A percentile compares a stretch with the other conserved stretches of the same genome.
These are phyloP conservation scores for Atta colombica DNA, from an alignment of 1,140 invertebrate genomes.

Conservation along the genomic window DNA sequence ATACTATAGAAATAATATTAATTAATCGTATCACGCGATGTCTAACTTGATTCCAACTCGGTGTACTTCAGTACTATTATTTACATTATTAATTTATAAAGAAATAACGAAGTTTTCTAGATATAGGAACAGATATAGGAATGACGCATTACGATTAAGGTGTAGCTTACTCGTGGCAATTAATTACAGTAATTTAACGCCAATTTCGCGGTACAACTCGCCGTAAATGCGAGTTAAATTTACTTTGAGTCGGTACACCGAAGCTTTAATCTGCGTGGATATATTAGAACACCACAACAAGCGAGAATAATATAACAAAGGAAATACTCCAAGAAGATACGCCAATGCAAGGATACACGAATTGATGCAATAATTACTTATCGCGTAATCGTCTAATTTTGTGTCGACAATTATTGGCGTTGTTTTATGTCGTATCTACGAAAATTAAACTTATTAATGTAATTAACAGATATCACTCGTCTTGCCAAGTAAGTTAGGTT, in stretches of 20 bases:
- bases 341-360: neutral
- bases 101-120: neutral
- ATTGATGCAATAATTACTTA: slow-evolving; percentile 35
- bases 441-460: slow-evolving; percentile 3
- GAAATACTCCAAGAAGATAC: slow-evolving; percentile 38
- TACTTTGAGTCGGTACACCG: slow-evolving; percentile 51
- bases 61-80: neutral
- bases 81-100: slow-evolving; percentile 9
- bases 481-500: neutral
- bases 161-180: slow-evolving; percentile 58
- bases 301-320: slow-evolving; percentile 65
- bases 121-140: neutral
- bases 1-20: neutral
- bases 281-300: slow-evolving; percentile 43
- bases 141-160: slow-evolving; percentile 23
- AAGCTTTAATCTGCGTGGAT: slow-evolving; percentile 57
- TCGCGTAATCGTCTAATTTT: slow-evolving; percentile 22
- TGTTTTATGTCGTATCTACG: neutral
- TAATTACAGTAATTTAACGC: slow-evolving; percentile 58
- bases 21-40: neutral
- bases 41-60: neutral
- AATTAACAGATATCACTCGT: neutral
- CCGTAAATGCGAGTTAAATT: slow-evolving; percentile 59
- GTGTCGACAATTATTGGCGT: neutral
- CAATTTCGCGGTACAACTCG: slow-evolving; percentile 33